Percentiles rank a stretch among this genome's conserved stretches.
Evolutionary conservation across 2,888 invertebrate species (phyloP).

Genomic region (Mermis nigrescens): DNA sequence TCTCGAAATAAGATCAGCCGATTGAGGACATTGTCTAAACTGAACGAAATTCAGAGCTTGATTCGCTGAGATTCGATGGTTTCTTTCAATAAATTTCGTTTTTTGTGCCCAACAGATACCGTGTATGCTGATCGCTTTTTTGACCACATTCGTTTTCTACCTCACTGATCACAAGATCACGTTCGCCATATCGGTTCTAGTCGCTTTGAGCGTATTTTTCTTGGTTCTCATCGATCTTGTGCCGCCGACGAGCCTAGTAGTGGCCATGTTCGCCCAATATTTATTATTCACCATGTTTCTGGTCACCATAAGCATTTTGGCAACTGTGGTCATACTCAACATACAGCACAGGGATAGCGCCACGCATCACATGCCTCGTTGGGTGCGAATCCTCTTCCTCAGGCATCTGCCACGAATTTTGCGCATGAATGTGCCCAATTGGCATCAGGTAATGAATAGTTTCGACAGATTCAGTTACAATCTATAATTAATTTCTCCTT

Average conservation of each 20-base stretch:
- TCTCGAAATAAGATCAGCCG: too few species aligned
- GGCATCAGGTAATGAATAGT: conserved; percentile 1
- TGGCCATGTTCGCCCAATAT: conserved; percentile 33
- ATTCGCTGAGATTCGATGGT: too few species aligned
- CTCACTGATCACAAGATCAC: conserved; percentile 32
- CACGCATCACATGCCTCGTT: conserved; percentile 30
- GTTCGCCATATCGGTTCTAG: conserved; percentile 31
- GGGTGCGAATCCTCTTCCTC: conserved; percentile 27
- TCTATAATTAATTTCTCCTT: too few species aligned
- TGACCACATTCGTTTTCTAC: conserved; percentile 32
- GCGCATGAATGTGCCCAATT: neutral
- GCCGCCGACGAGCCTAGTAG: conserved; percentile 30
- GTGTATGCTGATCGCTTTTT: conserved; percentile 29
- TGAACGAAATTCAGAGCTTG: too few species aligned
- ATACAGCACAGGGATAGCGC: conserved; percentile 28
- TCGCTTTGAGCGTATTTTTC: conserved; percentile 32
- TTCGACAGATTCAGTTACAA: too few species aligned
- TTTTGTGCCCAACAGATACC: too few species aligned
- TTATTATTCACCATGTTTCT: conserved; percentile 31
- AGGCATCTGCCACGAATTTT: conserved; percentile 24
- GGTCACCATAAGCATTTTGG: conserved; percentile 23
- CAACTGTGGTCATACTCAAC: conserved; percentile 28
- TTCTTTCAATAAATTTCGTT: too few species aligned
- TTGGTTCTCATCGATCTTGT: conserved; percentile 24
- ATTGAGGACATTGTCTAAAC: too few species aligned